phyloP scores from a whole-genome alignment of 2,888 invertebrate genomes.

The Drosophila gaucha region DNA sequence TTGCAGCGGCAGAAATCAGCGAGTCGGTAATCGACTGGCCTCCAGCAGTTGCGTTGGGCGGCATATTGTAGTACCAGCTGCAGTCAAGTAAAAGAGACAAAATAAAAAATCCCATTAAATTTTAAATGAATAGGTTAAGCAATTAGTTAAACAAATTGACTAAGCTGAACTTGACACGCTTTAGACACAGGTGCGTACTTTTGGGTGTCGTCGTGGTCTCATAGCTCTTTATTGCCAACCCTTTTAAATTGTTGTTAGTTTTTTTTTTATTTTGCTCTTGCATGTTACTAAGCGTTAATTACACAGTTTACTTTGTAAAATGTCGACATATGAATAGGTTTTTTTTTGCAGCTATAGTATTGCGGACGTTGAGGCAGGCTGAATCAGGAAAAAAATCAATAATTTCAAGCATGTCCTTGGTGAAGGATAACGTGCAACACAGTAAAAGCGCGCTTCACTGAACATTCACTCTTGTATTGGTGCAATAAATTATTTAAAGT shows the following conservation, averaged over 20 bases:
- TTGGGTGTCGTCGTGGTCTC: conserved; percentile 16
- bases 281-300: conserved; percentile 12
- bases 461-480: not conserved
- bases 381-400: conserved; percentile 52
- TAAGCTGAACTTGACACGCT: conserved; percentile 68
- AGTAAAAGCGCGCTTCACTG: not conserved
- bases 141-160: conserved; percentile 46
- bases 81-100: conserved; percentile 10
- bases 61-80: conserved; percentile 84
- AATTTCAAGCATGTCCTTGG: conserved; percentile 56
- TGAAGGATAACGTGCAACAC: conserved; percentile 46
- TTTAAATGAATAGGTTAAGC: conserved; percentile 13
- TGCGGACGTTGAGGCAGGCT: conserved; percentile 2
- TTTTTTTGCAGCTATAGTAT: not conserved
- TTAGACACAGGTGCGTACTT: conserved; percentile 10
- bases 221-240: not conserved
- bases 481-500: not conserved
- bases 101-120: conserved; percentile 29
- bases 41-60: conserved; percentile 86
- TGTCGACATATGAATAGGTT: not conserved
- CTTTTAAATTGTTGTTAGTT: conserved; percentile 2
- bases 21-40: conserved; percentile 82
- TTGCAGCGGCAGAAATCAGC: conserved; percentile 64
- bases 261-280: not conserved
- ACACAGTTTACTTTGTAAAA: not conserved